Evolutionary conservation across 2,113 vertebrate genomes (phyloP).

Genomic region (Desmodus rotundus): DNA sequence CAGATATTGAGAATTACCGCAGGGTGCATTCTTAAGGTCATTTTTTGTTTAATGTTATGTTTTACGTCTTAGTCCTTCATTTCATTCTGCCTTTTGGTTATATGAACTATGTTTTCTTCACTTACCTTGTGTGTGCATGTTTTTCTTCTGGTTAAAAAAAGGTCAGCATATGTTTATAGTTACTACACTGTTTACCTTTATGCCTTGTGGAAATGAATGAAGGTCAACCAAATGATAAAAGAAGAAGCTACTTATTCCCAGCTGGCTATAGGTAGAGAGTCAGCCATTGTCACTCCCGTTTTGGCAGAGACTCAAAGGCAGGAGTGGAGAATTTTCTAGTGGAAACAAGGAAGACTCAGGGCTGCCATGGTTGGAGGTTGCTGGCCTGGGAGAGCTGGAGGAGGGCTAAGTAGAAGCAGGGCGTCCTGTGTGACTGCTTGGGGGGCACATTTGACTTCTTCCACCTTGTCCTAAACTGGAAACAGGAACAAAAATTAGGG

Average conservation of each 20-base stretch:
- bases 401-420: rapidly evolving
- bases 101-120: background rate
- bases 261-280: background rate
- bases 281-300: rapidly evolving
- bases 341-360: rapidly evolving
- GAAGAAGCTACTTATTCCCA: background rate
- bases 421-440: rapidly evolving
- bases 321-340: background rate
- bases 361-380: rapidly evolving
- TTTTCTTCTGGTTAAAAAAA: background rate
- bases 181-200: background rate
- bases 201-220: background rate
- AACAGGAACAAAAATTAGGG: background rate
- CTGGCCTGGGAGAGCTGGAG: background rate
- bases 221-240: background rate
- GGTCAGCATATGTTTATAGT: background rate
- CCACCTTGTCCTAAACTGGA: background rate
- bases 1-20: background rate
- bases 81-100: background rate
- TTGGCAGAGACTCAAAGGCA: background rate
- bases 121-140: background rate
- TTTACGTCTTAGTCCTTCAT: background rate
- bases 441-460: background rate
- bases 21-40: background rate
- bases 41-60: conserved; percentile 32